Evolutionary conservation across 1,140 invertebrate genomes (phyloP), one percentile per base, ranked within the genome.

Genomic region (Neuroterus valhalla): DNA sequence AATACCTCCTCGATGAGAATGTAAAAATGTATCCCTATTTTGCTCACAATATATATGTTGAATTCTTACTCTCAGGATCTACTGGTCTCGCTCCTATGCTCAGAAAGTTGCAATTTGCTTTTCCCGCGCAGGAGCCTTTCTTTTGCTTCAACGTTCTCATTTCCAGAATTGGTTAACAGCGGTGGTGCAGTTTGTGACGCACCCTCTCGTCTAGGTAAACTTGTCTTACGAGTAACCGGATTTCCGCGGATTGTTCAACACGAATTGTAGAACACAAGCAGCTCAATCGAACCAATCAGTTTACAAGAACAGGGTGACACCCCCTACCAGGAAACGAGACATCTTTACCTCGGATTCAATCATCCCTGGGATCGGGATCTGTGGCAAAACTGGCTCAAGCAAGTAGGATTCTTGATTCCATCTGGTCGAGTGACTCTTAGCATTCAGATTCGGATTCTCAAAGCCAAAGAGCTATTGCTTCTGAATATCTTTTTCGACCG

Each of bases 351-450:
- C 1, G 93, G 93, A 31, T 93, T 93, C 80, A 91, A 91, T 73
- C 91, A 92, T 70, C 88, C 91, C 44, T 93, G 92, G 92, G 93
- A 93, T 79, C 87, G 92, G 70, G 92, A 93, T 71, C 88, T 93
- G 75, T 94, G 93, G 93, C 91, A 90, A 48, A 82, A 82, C 69
- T 93, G 93, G 93, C 84, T 94, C 15, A 91, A 91, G 85, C 89
- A 93, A 90, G 93, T 93, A 87, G 85, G 80, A 62, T 62, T 62
- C 23, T 31, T 31, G 31, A 31, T 31, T 31, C 31, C 31, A 6
- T 31, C 31, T 31, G 31, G 5, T 31, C 31, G 0, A 31, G 31
- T 31, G 31, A 31, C 31, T 31, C 31, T 31, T 31, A 31, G 31
- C 31, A 31, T 31, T 31, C 31, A 31, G 31, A 31, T 31, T 31